Evolutionary conservation across 2,113 vertebrate genomes (phyloP).

Genomic region (Manacus vitellinus): DNA sequence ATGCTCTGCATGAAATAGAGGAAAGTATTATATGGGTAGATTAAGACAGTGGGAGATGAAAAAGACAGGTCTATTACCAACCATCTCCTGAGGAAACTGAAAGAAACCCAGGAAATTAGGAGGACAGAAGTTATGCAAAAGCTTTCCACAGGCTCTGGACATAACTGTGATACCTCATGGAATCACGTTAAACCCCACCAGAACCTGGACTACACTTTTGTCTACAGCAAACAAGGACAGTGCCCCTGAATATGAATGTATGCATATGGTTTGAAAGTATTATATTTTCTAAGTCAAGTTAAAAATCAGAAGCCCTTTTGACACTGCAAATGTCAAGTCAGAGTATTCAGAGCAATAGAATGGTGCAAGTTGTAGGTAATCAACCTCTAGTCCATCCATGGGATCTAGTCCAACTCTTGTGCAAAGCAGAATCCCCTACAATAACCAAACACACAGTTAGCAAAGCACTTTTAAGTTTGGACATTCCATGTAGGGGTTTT

Average conservation of each 20-base stretch:
- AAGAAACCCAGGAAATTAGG: not conserved
- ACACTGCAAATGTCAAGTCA: not conserved
- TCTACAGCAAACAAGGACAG: not conserved
- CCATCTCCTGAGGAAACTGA: not conserved
- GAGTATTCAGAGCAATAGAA: not conserved
- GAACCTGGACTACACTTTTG: not conserved
- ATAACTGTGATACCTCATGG: not conserved
- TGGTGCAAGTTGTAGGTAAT: not conserved
- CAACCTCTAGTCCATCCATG: not conserved
- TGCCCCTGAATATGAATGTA: not conserved
- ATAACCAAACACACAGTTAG: not conserved
- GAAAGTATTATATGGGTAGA: not conserved
- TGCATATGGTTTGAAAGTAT: not conserved
- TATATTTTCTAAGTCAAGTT: not conserved
- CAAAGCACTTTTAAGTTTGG: not conserved
- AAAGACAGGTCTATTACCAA: not conserved
- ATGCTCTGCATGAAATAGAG: not conserved
- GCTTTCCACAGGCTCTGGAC: not conserved
- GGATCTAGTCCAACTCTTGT: not conserved
- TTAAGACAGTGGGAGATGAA: not conserved
- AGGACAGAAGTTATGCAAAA: not conserved
- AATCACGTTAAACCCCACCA: not conserved
- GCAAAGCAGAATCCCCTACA: not conserved
- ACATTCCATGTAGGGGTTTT: not conserved
- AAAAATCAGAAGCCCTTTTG: not conserved